phyloP scores from a whole-genome alignment of 2,888 invertebrate species.

The Halocaridina rubra region DNA sequence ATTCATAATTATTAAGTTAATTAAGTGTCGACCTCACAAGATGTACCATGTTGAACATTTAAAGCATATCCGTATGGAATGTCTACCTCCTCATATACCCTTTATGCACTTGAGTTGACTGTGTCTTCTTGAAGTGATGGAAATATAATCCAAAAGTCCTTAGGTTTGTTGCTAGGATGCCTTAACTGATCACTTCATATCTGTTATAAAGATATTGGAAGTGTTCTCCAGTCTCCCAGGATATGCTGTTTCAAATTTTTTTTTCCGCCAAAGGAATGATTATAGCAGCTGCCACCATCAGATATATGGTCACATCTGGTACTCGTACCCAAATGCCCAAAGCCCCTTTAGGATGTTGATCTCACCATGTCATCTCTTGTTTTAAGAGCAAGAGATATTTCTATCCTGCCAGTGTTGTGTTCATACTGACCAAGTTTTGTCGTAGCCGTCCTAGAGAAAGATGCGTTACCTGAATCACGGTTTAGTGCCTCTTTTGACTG shows the following conservation, averaged over 20 bases:
- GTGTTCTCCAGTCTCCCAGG: not conserved
- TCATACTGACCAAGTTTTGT: not conserved
- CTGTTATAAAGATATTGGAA: not conserved
- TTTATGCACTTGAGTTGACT: not conserved
- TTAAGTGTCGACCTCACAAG: too few species aligned
- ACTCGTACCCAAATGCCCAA: not conserved
- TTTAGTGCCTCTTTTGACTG: too few species aligned
- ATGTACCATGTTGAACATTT: too few species aligned
- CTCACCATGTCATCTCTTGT: not conserved
- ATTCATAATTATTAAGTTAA: too few species aligned
- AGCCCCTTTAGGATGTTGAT: not conserved
- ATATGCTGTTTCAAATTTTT: not conserved
- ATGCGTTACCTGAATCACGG: too few species aligned
- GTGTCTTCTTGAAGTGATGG: not conserved
- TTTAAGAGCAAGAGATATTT: not conserved
- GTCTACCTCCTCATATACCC: not conserved
- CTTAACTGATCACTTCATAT: not conserved
- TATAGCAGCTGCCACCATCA: not conserved
- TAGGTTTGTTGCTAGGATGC: not conserved
- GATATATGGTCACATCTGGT: too few species aligned
- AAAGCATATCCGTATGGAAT: slow-evolving; percentile 7
- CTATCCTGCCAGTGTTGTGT: not conserved
- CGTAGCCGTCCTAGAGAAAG: too few species aligned
- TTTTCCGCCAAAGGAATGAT: not conserved
- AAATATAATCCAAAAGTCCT: not conserved